phyloP scores from a whole-genome alignment of 2,113 vertebrate species.

The Uria lomvia region DNA sequence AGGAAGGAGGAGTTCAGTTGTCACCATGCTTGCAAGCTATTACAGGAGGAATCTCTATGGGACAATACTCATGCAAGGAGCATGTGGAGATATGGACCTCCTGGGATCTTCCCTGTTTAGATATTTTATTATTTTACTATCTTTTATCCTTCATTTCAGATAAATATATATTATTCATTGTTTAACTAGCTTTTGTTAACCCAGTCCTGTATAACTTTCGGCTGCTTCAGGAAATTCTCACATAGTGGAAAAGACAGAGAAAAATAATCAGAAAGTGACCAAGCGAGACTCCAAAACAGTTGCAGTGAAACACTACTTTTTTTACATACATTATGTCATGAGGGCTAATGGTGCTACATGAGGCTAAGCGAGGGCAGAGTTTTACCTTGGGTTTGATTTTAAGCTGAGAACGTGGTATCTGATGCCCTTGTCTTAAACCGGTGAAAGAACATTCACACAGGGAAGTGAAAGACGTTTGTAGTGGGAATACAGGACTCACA shows the following conservation, averaged over 20 bases:
- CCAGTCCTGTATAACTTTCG: neutral
- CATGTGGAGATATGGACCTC: neutral
- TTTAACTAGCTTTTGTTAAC: neutral
- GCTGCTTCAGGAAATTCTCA: neutral
- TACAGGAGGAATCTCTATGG: neutral
- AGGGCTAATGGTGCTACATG: neutral
- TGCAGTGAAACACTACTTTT: neutral
- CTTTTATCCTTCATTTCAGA: neutral
- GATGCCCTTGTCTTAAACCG: neutral
- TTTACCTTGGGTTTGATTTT: neutral
- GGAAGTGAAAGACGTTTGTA: neutral
- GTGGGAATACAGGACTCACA: neutral
- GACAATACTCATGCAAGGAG: neutral
- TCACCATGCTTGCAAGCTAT: neutral
- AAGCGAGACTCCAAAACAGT: neutral
- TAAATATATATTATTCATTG: neutral
- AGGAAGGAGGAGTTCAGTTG: neutral
- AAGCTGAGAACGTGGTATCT: neutral
- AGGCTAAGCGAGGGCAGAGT: neutral
- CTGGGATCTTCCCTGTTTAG: neutral
- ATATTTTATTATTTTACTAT: neutral
- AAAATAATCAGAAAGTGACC: neutral
- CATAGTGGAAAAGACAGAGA: neutral
- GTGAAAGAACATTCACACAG: neutral
- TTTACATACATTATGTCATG: neutral